Base-by-base conservation (phyloP, 2,888 invertebrate species). In the Brachyptera putata region DNA sequence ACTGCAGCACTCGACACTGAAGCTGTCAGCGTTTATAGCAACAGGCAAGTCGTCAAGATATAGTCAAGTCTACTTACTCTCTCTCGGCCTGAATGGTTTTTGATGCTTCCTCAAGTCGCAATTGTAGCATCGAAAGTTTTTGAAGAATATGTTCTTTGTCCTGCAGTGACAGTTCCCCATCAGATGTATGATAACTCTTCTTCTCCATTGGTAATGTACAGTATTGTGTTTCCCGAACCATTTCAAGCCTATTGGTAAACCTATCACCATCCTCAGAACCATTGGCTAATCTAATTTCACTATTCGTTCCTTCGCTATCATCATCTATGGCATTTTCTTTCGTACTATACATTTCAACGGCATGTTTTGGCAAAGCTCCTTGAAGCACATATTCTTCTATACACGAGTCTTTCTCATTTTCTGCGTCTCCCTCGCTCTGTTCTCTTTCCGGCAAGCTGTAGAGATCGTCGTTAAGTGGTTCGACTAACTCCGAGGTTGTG, bases 91-190 rank as follows among this genome's bases (percentile, higher is more conserved):
- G 82, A 53, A 89, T 77, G 0, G 85, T 85, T 73, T 86, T 87
- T 13, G 85, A 84, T 1, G 87, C 84, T 71, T 90, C 89, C 61
- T 89, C 88, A 26, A 89, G 71, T 67, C 85, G 79, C 61, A 85
- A 73, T 70, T 87, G 85, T 43, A 88, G 70, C 80, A 84, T 80
- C 1, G 84, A 83, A 68, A 85, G 76, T 71, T 84, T 84, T 66
- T 85, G 83, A 61, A 81, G 69, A 37, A 82, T 71, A 68, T 80
- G 80, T 64, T 85, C 84, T 63, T 84, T 81, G 63, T 80, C 80
- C 46, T 75, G 77, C 16, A 62, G 60, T 5, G 57, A 43, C 7
- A 63, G 59, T 36, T 79, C 79, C 63, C 80, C 80, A 66, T 79
- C 76, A 56, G 53, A 37, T 16, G 60, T 57, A 18, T 62, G 64